These are phyloP conservation scores for Parnassius mnemosyne DNA, from an alignment of 2,888 invertebrate species.

Conservation along the genomic window DNA sequence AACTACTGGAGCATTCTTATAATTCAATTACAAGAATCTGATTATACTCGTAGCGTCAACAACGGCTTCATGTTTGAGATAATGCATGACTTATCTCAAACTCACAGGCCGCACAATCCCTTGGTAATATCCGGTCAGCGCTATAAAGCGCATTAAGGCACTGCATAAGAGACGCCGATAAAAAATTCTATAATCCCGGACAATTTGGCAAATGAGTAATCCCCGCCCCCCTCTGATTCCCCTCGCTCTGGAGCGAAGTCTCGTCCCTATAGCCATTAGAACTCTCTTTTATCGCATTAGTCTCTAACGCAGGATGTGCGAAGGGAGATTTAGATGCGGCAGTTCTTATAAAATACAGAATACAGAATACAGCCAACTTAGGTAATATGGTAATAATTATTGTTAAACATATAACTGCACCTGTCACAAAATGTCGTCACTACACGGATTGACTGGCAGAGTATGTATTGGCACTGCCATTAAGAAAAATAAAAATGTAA, in stretches of 20 bases:
- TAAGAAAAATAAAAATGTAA: no score
- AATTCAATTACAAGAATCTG: no score
- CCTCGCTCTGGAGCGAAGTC: conserved; percentile 24
- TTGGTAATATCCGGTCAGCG: conserved; percentile 8
- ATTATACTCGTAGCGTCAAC: no score
- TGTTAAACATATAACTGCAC: no score
- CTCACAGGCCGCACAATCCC: conserved; percentile 1
- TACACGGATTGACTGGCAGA: no score
- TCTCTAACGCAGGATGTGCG: conserved; percentile 36
- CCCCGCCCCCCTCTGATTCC: conserved; percentile 28
- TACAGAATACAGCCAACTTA: no score
- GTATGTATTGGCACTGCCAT: no score
- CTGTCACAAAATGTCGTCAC: no score
- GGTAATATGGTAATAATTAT: no score
- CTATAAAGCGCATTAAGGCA: conserved; percentile 32
- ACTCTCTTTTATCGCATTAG: conserved; percentile 61
- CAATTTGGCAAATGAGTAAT: conserved; percentile 61
- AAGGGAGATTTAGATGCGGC: conserved; percentile 28
- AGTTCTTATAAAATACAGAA: neutral
- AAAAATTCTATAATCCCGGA: conserved; percentile 52
- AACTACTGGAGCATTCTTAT: no score
- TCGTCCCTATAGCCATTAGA: conserved; percentile 44
- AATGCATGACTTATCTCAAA: neutral
- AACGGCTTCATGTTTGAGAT: neutral
- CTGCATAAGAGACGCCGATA: conserved; percentile 35